phyloP scores from a whole-genome alignment of 2,113 vertebrate genomes.

The Bubo blakistoni region DNA sequence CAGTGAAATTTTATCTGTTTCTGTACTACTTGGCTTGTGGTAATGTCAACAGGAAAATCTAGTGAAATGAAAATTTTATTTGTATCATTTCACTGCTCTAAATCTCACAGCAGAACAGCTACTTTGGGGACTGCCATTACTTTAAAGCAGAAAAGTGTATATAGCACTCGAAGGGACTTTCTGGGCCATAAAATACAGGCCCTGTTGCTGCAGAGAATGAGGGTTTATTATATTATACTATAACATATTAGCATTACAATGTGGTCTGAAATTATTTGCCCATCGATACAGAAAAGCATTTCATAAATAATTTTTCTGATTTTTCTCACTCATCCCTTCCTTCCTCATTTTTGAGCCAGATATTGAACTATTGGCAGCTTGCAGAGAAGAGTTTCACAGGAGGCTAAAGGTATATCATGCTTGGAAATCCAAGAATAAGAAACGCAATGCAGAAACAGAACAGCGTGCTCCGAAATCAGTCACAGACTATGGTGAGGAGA shows the following conservation, averaged over 20 bases:
- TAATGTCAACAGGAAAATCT: not conserved
- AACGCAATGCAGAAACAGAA: slow-evolving; percentile 87
- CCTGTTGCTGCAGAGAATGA: not conserved
- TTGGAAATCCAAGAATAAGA: slow-evolving; percentile 99
- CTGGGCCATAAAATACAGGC: not conserved
- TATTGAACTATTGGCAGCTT: slow-evolving; percentile 93
- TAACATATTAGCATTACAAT: not conserved
- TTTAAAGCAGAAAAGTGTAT: not conserved
- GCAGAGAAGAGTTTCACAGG: slow-evolving; percentile 97
- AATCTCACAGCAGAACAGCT: not conserved
- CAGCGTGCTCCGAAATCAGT: slow-evolving; percentile 91
- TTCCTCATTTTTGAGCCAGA: slow-evolving; percentile 70
- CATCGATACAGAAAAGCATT: not conserved
- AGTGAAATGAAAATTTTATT: not conserved
- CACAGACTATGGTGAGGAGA: slow-evolving; percentile 89
- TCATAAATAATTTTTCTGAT: slow-evolving; percentile 1
- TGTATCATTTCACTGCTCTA: not conserved
- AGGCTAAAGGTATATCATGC: slow-evolving; percentile 97
- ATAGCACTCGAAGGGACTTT: not conserved
- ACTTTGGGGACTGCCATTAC: not conserved
- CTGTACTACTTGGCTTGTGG: not conserved
- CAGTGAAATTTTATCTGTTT: not conserved
- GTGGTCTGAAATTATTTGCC: not conserved
- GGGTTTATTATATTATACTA: not conserved
- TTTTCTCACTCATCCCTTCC: not conserved